Conservation (phyloP, 2,113 vertebrate species). For the Passer domesticus region DNA sequence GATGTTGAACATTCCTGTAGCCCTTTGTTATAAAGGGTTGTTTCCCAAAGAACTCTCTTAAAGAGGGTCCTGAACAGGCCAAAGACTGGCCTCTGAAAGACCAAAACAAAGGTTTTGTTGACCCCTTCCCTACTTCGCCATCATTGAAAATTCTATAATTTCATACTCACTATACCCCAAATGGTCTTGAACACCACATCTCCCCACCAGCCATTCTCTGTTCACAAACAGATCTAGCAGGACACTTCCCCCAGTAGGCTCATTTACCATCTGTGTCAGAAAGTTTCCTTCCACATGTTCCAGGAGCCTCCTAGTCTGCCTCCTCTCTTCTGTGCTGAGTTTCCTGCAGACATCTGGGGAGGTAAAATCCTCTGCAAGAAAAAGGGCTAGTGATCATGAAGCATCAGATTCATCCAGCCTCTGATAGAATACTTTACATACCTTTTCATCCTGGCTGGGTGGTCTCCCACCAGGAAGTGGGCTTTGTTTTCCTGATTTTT, state of each 20-base stretch:
- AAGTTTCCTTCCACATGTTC: not conserved
- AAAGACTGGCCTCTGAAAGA: not conserved
- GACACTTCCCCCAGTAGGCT: not conserved
- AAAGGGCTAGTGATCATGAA: not conserved
- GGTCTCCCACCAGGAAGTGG: not conserved
- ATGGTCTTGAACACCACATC: not conserved
- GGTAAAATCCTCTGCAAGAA: not conserved
- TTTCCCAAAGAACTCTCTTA: not conserved
- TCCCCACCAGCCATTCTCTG: not conserved
- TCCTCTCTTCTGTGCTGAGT: not conserved
- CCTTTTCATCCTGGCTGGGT: not conserved
- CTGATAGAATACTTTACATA: not conserved
- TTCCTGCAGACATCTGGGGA: not conserved
- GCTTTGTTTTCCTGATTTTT: not conserved
- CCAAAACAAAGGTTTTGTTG: not conserved
- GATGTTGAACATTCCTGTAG: too few species aligned
- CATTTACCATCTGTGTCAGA: not conserved
- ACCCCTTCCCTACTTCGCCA: not conserved
- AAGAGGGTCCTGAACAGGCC: not conserved
- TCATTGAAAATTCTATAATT: not conserved
- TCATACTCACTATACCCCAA: not conserved
- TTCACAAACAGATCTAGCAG: not conserved
- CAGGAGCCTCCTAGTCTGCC: not conserved
- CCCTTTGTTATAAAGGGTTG: not conserved
- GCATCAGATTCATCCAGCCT: not conserved